phyloP scores from a whole-genome alignment of 2,888 invertebrate species.

The Lysandra bellargus region DNA sequence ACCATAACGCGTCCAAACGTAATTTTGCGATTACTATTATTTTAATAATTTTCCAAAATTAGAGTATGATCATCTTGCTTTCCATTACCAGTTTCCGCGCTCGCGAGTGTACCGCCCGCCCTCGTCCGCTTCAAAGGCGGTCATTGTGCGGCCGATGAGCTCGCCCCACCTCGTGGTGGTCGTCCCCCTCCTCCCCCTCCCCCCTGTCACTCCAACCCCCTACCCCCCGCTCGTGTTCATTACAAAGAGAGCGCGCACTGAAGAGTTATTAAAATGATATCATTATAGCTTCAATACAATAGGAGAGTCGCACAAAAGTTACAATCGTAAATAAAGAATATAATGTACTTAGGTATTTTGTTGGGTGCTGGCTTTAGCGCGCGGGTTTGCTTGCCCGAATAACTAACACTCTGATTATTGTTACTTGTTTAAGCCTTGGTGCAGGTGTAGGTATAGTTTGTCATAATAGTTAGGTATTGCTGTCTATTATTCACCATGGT shows the following conservation, averaged over 20 bases:
- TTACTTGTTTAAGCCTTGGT: too few species aligned
- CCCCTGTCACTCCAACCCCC: not conserved
- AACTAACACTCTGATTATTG: too few species aligned
- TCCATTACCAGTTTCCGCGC: not conserved
- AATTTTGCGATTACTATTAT: too few species aligned
- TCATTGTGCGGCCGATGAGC: conserved; percentile 36
- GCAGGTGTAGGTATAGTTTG: too few species aligned
- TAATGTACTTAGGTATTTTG: conserved; percentile 1
- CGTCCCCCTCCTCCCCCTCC: not conserved
- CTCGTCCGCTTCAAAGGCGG: conserved; percentile 35
- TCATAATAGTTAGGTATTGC: too few species aligned
- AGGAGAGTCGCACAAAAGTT: conserved; percentile 15
- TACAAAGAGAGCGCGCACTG: conserved; percentile 21
- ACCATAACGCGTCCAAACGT: too few species aligned
- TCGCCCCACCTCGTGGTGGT: conserved; percentile 33
- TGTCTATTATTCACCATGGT: too few species aligned
- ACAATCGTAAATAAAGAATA: conserved; percentile 16
- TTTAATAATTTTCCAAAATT: too few species aligned
- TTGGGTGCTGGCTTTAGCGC: not conserved
- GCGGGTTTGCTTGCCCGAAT: too few species aligned
- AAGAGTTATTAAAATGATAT: conserved; percentile 21
- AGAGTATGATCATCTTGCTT: not conserved
- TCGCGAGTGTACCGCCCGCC: conserved; percentile 33
- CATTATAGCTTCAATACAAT: conserved; percentile 23
- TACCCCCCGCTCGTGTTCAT: conserved; percentile 5